Evolutionary conservation across 2,888 invertebrate genomes (phyloP).

Genomic region (Catocala fraxini): DNA sequence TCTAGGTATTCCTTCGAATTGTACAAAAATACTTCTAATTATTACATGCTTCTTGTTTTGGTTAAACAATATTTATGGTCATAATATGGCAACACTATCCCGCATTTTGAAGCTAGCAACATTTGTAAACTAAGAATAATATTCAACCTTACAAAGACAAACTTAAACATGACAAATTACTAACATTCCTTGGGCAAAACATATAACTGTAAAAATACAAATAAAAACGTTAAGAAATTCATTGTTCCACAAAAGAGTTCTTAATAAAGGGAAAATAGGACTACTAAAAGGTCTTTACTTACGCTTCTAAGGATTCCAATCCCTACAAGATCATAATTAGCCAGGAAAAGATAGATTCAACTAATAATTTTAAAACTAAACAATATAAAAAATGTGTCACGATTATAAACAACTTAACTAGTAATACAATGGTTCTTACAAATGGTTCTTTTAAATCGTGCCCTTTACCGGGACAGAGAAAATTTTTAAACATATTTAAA

Average conservation of each 20-base stretch:
- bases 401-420: slow-evolving; percentile 63
- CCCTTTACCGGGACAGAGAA: slow-evolving; percentile 43
- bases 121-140: slow-evolving; percentile 49
- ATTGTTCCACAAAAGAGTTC: slow-evolving; percentile 74
- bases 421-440: slow-evolving; percentile 50
- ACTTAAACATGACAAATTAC: slow-evolving; percentile 52
- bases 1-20: slow-evolving; percentile 32
- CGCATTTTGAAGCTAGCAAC: slow-evolving; percentile 50
- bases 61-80: slow-evolving; percentile 35
- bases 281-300: slow-evolving; percentile 57
- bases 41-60: slow-evolving; percentile 30
- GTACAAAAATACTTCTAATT: slow-evolving; percentile 53
- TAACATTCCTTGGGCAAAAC: slow-evolving; percentile 80
- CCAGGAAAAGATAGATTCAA: slow-evolving; percentile 57
- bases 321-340: slow-evolving; percentile 55
- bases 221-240: slow-evolving; percentile 64
- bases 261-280: slow-evolving; percentile 62
- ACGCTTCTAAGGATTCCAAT: slow-evolving; percentile 56
- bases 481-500: slow-evolving; percentile 31
- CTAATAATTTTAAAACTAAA: slow-evolving; percentile 62
- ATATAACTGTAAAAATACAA: slow-evolving; percentile 46
- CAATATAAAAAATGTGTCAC: slow-evolving; percentile 54
- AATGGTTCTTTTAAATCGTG: slow-evolving; percentile 7
- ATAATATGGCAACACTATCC: slow-evolving; percentile 54
- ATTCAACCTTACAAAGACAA: slow-evolving; percentile 55